A percentile compares a stretch with the other conserved stretches of the same genome.
Evolutionary conservation across 2,113 vertebrate species (phyloP).

Genomic region (Nibea coibor): DNA sequence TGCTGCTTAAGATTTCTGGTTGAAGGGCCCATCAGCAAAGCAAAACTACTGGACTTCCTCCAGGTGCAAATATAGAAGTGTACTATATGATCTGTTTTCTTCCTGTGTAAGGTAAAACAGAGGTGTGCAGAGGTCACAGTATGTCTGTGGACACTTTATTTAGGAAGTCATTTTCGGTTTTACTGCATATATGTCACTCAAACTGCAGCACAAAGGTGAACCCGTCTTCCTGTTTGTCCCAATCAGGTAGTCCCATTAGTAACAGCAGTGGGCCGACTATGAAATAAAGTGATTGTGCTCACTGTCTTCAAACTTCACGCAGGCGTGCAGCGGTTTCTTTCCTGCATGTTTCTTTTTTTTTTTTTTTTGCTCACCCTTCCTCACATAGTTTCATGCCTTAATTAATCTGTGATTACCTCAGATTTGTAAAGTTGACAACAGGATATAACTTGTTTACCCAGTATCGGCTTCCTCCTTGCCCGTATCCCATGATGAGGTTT

Average conservation of each 20-base stretch:
- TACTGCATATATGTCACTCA: conserved; percentile 28
- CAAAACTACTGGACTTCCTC: not conserved
- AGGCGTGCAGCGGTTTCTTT: conserved; percentile 27
- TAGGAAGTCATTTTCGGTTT: conserved; percentile 30
- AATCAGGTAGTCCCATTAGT: conserved; percentile 63
- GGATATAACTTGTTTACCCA: conserved; percentile 65
- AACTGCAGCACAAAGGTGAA: conserved; percentile 27
- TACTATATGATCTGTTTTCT: not conserved
- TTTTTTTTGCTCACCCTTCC: conserved; percentile 28
- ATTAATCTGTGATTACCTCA: conserved; percentile 75
- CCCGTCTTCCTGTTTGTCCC: conserved; percentile 55
- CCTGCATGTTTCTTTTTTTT: conserved; percentile 20
- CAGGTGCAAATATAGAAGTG: not conserved
- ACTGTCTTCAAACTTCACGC: conserved; percentile 38
- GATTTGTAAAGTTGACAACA: conserved; percentile 63
- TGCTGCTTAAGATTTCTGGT: not conserved
- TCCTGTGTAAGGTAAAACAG: not conserved
- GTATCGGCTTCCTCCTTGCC: conserved; percentile 49
- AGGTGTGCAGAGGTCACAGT: not conserved
- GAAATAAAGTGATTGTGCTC: conserved; percentile 52
- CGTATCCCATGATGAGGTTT: conserved; percentile 42
- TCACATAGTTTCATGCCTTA: conserved; percentile 55
- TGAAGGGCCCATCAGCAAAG: not conserved
- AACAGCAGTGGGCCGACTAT: conserved; percentile 35
- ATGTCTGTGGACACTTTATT: not conserved